These are phyloP conservation scores for Glyphotaelius pellucidus DNA, from an alignment of 2,888 invertebrate species.

Conservation along the genomic window DNA sequence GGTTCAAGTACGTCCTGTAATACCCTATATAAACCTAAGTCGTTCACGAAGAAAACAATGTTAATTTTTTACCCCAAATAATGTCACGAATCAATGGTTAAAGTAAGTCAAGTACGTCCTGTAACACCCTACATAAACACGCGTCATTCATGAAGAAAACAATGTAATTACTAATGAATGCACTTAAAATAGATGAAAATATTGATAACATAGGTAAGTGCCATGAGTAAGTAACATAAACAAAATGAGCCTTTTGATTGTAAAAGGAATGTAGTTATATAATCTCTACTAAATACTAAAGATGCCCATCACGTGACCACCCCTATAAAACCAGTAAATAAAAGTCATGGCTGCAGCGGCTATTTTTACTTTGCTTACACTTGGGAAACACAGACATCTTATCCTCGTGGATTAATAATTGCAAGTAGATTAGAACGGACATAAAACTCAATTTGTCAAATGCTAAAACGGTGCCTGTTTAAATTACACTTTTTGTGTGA, in stretches of 20 bases:
- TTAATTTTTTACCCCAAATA: too few relatives aligned
- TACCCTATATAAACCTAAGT: not conserved
- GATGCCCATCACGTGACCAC: not conserved
- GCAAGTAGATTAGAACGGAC: not conserved
- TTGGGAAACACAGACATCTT: not conserved
- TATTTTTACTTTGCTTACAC: not conserved
- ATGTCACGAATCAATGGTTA: too few relatives aligned
- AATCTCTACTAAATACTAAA: not conserved
- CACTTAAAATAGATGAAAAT: not conserved
- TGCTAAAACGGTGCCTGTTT: not conserved
- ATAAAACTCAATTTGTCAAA: constrained; percentile 42
- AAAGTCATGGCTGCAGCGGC: not conserved
- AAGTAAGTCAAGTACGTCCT: too few relatives aligned
- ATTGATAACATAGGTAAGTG: not conserved
- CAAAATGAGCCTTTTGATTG: not conserved
- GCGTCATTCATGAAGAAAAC: not conserved
- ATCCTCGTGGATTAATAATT: constrained; percentile 5
- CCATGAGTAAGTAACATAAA: not conserved
- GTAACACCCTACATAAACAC: not conserved
- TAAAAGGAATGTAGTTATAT: not conserved
- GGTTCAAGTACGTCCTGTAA: too few relatives aligned
- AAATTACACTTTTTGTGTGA: constrained; percentile 14
- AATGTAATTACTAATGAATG: not conserved
- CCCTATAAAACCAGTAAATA: not conserved
- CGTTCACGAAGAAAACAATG: not conserved